phyloP scores from a whole-genome alignment of 1,140 invertebrate genomes.

The Drosophila setifemur region DNA sequence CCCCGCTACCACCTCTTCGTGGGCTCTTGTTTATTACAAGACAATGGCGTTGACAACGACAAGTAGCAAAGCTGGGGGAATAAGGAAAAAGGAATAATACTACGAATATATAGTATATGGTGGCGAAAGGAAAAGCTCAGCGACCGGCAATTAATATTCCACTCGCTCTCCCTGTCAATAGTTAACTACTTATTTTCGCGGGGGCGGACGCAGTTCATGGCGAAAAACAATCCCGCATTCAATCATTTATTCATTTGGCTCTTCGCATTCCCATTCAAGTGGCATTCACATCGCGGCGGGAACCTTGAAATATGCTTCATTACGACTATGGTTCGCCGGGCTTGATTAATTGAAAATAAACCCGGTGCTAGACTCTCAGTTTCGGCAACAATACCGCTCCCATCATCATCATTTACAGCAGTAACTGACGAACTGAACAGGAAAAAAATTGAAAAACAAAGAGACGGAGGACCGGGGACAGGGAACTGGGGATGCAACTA shows the following conservation, averaged over 20 bases:
- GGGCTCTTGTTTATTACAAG: constrained; percentile 60
- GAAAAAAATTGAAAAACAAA: constrained; percentile 1
- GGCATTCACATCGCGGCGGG: constrained; percentile 12
- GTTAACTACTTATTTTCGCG: constrained; percentile 49
- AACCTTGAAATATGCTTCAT: constrained; percentile 50
- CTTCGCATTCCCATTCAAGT: constrained; percentile 53
- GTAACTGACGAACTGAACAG: not conserved
- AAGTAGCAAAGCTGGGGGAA: constrained; percentile 14
- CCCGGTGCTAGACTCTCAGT: constrained; percentile 24
- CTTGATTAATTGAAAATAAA: constrained; percentile 77
- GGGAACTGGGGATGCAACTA: constrained; percentile 19
- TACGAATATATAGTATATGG: constrained; percentile 52
- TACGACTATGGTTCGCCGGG: constrained; percentile 20
- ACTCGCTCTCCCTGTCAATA: constrained; percentile 22
- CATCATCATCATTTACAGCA: constrained; percentile 34
- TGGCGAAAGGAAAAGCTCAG: constrained; percentile 5
- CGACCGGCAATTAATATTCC: constrained; percentile 53
- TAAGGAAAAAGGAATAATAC: not conserved
- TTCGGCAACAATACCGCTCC: constrained; percentile 48
- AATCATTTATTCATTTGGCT: constrained; percentile 58
- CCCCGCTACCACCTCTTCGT: not conserved
- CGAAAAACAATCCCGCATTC: constrained; percentile 47
- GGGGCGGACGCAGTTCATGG: too few species aligned
- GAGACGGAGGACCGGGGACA: constrained; percentile 1
- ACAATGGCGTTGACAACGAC: constrained; percentile 70